Evolutionary conservation across 2,113 vertebrate species (phyloP), one percentile per base, ranked within the genome.

Genomic region (Amazona guildingii): DNA sequence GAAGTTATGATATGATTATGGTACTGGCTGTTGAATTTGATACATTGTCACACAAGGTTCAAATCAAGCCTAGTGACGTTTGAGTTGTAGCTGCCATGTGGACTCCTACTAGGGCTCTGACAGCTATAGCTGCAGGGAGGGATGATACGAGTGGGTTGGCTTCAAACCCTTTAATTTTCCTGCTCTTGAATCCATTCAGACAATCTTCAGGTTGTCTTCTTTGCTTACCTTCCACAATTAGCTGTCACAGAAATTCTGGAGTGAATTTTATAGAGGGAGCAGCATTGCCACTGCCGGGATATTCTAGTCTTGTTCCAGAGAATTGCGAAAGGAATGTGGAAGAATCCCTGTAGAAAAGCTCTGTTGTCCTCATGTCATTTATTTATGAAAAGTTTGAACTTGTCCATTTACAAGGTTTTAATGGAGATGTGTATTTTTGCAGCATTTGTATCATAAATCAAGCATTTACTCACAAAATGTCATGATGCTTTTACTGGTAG

Each of bases 151-250:
- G 46, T 49, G 51, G n/a, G 37, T 94, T 92, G 52, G 35, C 43
- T 88, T 91, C 90, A 89, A 84, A 84, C 15, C n/a, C 55, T 76
- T 82, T 63, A 17, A 28, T 92, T 91, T 87, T 78, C 43, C 82
- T 87, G 74, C 66, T 78, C 19, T 75, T 35, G 62, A 54, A 81
- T 86, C 77, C 86, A 1, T 89, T 87, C 55, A 87, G 64, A 69
- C 80, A 91, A 25, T 43, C 46, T 66, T 66, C 64, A 64, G 86
- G 63, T 68, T 63, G 64, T 54, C 59, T 43, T 70, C 17, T 88
- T 69, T 84, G n/a, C 70, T 59, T 54, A 59, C 61, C n/a, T 84
- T 85, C 73, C 31, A 44, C 37, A 73, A 6, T 74, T 41, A 78
- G 41, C 77, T 89, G 69, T 44, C 77, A 48, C 13, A 16, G 54